These are phyloP conservation scores for Eciton burchellii DNA, from an alignment of 1,140 invertebrate species.

Conservation along the genomic window DNA sequence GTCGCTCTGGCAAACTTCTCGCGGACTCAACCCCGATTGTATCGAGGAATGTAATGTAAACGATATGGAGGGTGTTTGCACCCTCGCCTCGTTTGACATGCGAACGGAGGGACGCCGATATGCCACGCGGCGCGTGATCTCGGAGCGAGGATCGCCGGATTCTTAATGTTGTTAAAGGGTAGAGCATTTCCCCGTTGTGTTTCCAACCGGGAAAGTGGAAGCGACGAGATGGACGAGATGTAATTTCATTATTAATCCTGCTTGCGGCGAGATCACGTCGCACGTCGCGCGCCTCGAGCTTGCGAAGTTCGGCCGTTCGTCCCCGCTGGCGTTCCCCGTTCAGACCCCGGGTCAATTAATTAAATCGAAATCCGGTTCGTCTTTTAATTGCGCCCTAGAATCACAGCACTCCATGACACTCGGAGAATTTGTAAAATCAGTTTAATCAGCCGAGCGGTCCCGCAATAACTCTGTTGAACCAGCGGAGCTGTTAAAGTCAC, in stretches of 20 bases:
- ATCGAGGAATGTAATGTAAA: conserved; percentile 23
- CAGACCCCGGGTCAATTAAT: too few species aligned
- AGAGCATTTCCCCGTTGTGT: conserved; percentile 38
- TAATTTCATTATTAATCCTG: conserved; percentile 58
- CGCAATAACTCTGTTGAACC: background rate
- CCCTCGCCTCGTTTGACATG: too few species aligned
- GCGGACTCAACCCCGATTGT: too few species aligned
- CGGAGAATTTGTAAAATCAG: conserved; percentile 13
- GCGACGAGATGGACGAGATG: conserved; percentile 40
- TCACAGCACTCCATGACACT: background rate
- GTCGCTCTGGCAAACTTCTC: too few species aligned
- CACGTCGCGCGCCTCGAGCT: background rate
- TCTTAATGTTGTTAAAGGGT: conserved; percentile 50
- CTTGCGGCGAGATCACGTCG: background rate
- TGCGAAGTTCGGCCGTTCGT: background rate
- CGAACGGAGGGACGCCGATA: background rate
- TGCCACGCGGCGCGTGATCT: conserved; percentile 16
- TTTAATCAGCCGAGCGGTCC: conserved; percentile 15
- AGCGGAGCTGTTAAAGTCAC: background rate
- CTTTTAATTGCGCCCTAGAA: background rate
- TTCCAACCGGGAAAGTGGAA: conserved; percentile 30
- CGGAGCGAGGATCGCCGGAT: background rate
- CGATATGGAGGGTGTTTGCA: too few species aligned
- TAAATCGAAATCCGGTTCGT: too few species aligned
- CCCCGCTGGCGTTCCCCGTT: too few species aligned